Evolutionary conservation across 2,888 invertebrate species (phyloP).

Genomic region (Melinopterus prodromus): DNA sequence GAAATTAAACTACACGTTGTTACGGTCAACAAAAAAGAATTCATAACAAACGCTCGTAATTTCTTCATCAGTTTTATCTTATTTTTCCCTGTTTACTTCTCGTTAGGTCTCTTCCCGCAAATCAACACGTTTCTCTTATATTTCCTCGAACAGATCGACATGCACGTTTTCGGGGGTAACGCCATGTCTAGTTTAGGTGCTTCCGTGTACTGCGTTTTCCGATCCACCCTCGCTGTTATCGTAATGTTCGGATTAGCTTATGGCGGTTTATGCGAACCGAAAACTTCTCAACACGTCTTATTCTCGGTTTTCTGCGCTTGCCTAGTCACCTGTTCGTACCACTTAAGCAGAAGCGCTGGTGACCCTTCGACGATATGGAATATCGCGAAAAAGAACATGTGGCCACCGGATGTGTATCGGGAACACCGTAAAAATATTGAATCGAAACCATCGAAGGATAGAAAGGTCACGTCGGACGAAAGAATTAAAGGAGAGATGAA

Average conservation of each 20-base stretch:
- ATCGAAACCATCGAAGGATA: slow-evolving; percentile 45
- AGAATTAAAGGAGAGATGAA: slow-evolving; percentile 55
- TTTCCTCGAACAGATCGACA: slow-evolving; percentile 93
- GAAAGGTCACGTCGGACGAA: not conserved
- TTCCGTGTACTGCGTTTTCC: slow-evolving; percentile 81
- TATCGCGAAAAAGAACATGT: slow-evolving; percentile 81
- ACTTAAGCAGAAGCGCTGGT: slow-evolving; percentile 90
- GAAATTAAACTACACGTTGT: slow-evolving; percentile 61
- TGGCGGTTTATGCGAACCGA: slow-evolving; percentile 83
- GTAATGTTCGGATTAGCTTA: slow-evolving; percentile 88
- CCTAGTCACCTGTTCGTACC: slow-evolving; percentile 88
- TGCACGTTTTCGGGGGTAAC: slow-evolving; percentile 89
- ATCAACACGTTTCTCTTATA: slow-evolving; percentile 97
- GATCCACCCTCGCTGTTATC: slow-evolving; percentile 82
- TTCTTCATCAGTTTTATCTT: slow-evolving; percentile 82
- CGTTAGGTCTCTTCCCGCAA: slow-evolving; percentile 94
- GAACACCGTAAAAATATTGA: slow-evolving; percentile 53
- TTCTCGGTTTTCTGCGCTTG: slow-evolving; percentile 95
- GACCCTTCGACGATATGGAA: slow-evolving; percentile 92
- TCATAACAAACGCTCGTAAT: slow-evolving; percentile 75
- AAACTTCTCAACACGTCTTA: slow-evolving; percentile 87
- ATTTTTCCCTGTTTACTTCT: slow-evolving; percentile 93
- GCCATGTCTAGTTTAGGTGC: slow-evolving; percentile 86
- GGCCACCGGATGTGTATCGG: slow-evolving; percentile 79
- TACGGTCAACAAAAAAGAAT: slow-evolving; percentile 66